Evolutionary conservation across 2,888 invertebrate genomes (phyloP), one percentile per base, ranked within the genome.

Genomic region (Byasa hedistus): DNA sequence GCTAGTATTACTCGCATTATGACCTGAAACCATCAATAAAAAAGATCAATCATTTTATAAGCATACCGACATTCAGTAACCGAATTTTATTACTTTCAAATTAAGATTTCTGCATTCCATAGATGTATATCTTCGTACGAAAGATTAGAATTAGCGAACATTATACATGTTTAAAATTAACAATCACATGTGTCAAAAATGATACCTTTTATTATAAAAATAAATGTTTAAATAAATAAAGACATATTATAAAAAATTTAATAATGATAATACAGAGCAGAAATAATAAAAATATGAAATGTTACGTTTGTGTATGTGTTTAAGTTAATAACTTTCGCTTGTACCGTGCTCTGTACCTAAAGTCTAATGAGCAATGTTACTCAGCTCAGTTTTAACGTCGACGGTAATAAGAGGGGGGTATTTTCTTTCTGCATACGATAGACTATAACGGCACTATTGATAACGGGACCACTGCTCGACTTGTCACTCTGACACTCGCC

Each of bases 1-100:
- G 83, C 84, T 71, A 89, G 80, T 82, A 87, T 71, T 68, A 74
- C 83, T 76, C 85, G 82, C 91, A 91, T 91, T 78, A 76, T 89
- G 79, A 85, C 82, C 90, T 90, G 84, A 17, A 82, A 80, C 68
- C 73, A 84, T 72, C 69, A 62, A 60, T 22, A 8, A 57, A 62
- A 3, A 15, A 27, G 15, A 7, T 27, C 19, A 27, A 24, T 55
- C 15, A 21, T 17, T 15, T 61, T 36, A 21, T 48, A 44, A 39
- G 7, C 8, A 39, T 15, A 15, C 39, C 39, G 12, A 39, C 2
- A 12, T 36, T 12, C 17, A 19, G 19, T 3, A 19, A 19, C 17
- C 1, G 19, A 19, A 19, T 44, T 44, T 44, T 44, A 2, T 4
- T 44, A 3, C 10, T 3, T 44, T 44, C 44, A 44, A 19, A 44